These are phyloP conservation scores for Orientallactaga bullata DNA, from an alignment of 2,113 vertebrate genomes.

Conservation along the genomic window DNA sequence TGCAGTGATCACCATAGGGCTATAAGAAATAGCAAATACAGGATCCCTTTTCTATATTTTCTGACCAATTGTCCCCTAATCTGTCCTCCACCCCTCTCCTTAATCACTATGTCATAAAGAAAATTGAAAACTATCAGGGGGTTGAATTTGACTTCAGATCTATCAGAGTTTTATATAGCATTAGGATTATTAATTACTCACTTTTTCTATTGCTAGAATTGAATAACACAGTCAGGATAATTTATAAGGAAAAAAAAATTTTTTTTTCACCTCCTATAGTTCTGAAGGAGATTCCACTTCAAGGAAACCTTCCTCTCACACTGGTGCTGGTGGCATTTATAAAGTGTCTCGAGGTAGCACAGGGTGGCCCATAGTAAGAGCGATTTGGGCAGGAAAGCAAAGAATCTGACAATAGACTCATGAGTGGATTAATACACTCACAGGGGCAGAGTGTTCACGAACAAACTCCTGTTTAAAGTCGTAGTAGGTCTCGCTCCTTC, in stretches of 20 bases:
- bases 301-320: background rate
- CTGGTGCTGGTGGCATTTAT: background rate
- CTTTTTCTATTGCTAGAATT: background rate
- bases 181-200: background rate
- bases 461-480: background rate
- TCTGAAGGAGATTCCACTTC: background rate
- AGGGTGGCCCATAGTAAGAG: too few relatives aligned
- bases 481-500: background rate
- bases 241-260: background rate
- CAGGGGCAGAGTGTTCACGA: background rate
- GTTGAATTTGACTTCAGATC: background rate
- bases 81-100: accelerated
- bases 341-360: too few relatives aligned
- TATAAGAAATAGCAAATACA: background rate
- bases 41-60: background rate
- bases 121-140: background rate
- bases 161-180: background rate
- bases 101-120: background rate
- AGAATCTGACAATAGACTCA: background rate
- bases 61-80: background rate
- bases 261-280: too few relatives aligned
- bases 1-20: accelerated
- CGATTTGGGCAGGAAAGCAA: background rate
- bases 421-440: too few relatives aligned
- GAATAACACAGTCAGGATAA: background rate